These are phyloP conservation scores for Tangara arthus DNA, from an alignment of 2,797 vertebrate genomes.

Conservation along the genomic window DNA sequence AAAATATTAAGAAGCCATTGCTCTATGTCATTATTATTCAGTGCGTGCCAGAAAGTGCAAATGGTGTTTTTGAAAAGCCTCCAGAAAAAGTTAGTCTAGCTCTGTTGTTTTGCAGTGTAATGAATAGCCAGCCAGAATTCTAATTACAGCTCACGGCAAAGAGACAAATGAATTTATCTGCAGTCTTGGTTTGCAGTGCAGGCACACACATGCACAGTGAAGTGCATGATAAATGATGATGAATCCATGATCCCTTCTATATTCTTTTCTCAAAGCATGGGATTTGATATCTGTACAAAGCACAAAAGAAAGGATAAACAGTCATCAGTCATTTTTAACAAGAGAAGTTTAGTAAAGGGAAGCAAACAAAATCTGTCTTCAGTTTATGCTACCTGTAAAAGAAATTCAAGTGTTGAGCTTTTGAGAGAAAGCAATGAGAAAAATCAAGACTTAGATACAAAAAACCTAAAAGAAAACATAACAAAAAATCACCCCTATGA, in stretches of 20 bases:
- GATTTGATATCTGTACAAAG: conserved; percentile 22
- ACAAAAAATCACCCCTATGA: background rate
- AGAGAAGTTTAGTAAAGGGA: conserved; percentile 21
- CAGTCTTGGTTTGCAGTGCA: background rate
- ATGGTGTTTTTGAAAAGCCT: background rate
- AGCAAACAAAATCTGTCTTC: conserved; percentile 39
- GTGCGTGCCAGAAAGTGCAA: background rate
- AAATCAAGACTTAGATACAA: background rate
- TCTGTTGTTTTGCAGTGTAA: background rate
- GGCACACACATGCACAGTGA: background rate
- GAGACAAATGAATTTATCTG: conserved; percentile 9
- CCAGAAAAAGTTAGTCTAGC: background rate
- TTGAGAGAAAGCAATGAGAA: background rate
- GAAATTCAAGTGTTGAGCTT: background rate
- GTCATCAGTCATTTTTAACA: conserved; percentile 67
- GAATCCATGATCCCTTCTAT: background rate
- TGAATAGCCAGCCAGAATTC: background rate
- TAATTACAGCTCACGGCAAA: conserved; percentile 15
- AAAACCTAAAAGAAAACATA: background rate
- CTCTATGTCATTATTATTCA: background rate
- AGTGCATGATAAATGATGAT: conserved; percentile 9
- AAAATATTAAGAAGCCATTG: background rate
- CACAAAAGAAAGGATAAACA: conserved; percentile 30
- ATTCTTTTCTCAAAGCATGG: conserved; percentile 6
- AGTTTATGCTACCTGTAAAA: background rate